Base-by-base conservation (phyloP, 1,140 invertebrate genomes). In the Agrypnia vestita region DNA sequence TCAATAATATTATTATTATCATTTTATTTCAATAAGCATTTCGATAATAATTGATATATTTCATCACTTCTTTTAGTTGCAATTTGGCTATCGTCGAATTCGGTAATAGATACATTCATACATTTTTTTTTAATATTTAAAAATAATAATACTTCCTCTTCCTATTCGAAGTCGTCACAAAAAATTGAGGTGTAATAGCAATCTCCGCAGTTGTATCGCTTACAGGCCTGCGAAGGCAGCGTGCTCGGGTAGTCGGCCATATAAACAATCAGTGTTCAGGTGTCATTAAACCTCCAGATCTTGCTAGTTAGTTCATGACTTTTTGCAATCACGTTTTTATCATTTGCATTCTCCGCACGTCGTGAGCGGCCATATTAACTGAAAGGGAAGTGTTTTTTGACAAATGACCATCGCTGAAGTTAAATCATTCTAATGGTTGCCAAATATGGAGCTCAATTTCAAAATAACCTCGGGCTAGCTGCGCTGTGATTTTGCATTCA, bases 301-400 rank as follows among this genome's bases (percentile, higher is more conserved):
- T 3, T 17, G 53, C 4, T 56, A 56, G 53, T 56, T 56, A 0
- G 53, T 56, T 62, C 59, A 13, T 62, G 21, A 43, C 21, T 62
- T 35, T 21, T 35, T 21, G 49, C 59, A 0, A 19, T 21, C 56
- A 10, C 17, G 15, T 17, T 25, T 17, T 4, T 21, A 61, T 21
- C 15, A 51, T 51, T 51, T 61, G 12, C 56, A 61, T 19, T 35
- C 11, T 13, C 11, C 11, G 25, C 25, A 62, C 17, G 7, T 11
- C 49, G 49, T 35, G 21, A 62, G 59, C 59, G 21, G 25, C 59
- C 59, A 35, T 43, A 35, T 43, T 13, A 62, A 21, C 13, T 21
- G 21, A 62, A 35, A 43, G 59, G 21, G 64, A 71, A 46, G 64
- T 71, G n/a, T 71, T 47, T 71, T 73, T 59, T 75, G 73, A 75